phyloP scores from a whole-genome alignment of 2,113 vertebrate species.

The Brevimyrus niger region DNA sequence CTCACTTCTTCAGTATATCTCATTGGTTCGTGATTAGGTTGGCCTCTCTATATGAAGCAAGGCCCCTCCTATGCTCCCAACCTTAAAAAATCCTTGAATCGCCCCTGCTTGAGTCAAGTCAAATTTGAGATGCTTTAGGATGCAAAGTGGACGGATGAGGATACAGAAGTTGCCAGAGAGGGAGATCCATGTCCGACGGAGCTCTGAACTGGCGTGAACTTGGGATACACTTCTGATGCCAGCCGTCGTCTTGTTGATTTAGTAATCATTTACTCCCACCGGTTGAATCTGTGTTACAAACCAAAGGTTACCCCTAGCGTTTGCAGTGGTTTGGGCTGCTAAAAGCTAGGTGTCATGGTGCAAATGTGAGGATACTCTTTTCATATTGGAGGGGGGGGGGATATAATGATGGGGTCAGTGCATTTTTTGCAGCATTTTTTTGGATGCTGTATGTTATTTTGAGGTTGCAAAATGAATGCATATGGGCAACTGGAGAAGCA shows the following conservation, averaged over 20 bases:
- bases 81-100: not conserved
- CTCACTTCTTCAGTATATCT: not conserved
- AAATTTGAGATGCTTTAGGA: not conserved
- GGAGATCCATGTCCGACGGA: not conserved
- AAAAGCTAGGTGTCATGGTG: conserved; percentile 40
- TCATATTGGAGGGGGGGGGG: conserved; percentile 25
- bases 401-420: conserved; percentile 22
- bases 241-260: conserved; percentile 51
- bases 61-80: not conserved
- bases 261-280: conserved; percentile 48
- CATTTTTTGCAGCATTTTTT: not conserved
- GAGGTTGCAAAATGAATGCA: not conserved
- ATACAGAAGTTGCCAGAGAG: not conserved
- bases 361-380: conserved; percentile 51
- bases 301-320: conserved; percentile 56
- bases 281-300: conserved; percentile 55
- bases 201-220: conserved; percentile 8
- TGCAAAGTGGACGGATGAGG: not conserved
- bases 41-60: not conserved
- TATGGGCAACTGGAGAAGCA: not conserved
- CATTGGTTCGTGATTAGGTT: not conserved
- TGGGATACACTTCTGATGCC: conserved; percentile 31
- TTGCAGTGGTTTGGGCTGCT: conserved; percentile 31
- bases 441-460: not conserved
- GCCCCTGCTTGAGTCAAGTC: not conserved